Percentiles rank a stretch among this genome's conserved stretches.
phyloP scores from a whole-genome alignment of 2,888 invertebrate species.

The Temnothorax ravouxi region DNA sequence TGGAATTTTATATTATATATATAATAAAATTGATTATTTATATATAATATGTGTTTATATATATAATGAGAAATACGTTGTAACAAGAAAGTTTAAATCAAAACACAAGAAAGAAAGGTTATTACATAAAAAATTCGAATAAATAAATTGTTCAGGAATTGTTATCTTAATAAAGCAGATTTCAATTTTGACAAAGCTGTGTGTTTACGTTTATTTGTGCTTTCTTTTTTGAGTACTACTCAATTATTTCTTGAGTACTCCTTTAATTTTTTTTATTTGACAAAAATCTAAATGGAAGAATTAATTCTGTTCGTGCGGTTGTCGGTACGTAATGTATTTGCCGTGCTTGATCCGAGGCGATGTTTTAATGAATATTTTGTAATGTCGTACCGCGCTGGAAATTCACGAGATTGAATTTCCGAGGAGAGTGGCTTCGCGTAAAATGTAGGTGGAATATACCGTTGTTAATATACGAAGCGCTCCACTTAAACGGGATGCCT shows the following conservation, averaged over 20 bases:
- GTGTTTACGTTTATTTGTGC: not conserved
- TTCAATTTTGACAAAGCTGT: no score
- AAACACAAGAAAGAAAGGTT: no score
- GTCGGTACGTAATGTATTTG: constrained; percentile 24
- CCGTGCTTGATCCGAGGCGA: constrained; percentile 11
- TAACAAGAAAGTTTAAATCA: no score
- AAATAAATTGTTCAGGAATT: no score
- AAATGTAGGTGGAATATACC: constrained; percentile 47
- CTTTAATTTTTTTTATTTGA: not conserved
- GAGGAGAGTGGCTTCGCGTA: constrained; percentile 36
- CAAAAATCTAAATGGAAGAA: not conserved
- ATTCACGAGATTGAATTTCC: constrained; percentile 52
- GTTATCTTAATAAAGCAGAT: no score
- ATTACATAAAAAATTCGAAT: no score
- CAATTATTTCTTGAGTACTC: not conserved
- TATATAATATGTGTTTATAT: no score
- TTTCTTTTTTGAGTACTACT: not conserved
- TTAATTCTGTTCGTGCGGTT: constrained; percentile 7
- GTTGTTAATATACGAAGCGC: constrained; percentile 44
- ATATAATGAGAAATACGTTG: no score
- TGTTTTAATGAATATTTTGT: constrained; percentile 54
- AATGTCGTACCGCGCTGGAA: constrained; percentile 38
- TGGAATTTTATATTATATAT: no score
- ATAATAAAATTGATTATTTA: no score
- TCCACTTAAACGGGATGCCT: constrained; percentile 11